Evolutionary conservation across 2,797 vertebrate genomes (phyloP), one percentile per base, ranked within the genome.

Genomic region (Coregonus ussuriensis): DNA sequence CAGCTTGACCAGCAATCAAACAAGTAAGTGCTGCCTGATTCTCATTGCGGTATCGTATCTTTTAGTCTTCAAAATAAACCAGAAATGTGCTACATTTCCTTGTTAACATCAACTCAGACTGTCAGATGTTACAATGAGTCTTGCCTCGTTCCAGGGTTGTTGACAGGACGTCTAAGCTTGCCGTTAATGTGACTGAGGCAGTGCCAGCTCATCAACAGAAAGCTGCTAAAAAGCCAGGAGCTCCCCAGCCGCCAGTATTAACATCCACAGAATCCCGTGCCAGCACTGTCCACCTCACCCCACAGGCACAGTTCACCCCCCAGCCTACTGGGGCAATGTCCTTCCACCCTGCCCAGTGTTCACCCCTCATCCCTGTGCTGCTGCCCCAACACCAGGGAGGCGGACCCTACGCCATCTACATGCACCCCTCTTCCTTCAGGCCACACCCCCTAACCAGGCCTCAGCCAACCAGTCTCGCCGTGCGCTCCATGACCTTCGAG

Each of bases 1-100:
- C 92, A 97, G 76, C 92, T 97, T 35, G 95, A 97, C 86, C 94
- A 95, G 82, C 95, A 96, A 77, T 92, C 94, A 21, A 62, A 62
- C 7, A 90, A 77, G 97, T 99, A 92, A 93, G 93, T 88, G 65
- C 72, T 54, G 1, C 13, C 59, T 41, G 1, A 9, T 72, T 62
- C 25, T 21, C 25, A 51, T 18, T 73, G 70, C 73, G 35, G 31
- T 73, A 51, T 29, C 25, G 59, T 51, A 6, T 47, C 51, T 35
- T 16, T 71, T 51, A 21, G 69, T 51, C 9, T 71, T 53, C 65
- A 16, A 21, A 14, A 15, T 66, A 6, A 33, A 31, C 29, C 65
- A 11, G 65, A 47, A 47, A 11, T 47, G 9, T 47, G 2, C 41
- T 47, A 11, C 41, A 3, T 15, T 66, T 66, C 13, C 65, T 33